Evolutionary conservation across 2,113 vertebrate species (phyloP).

Genomic region (Heloderma charlesbogerti): DNA sequence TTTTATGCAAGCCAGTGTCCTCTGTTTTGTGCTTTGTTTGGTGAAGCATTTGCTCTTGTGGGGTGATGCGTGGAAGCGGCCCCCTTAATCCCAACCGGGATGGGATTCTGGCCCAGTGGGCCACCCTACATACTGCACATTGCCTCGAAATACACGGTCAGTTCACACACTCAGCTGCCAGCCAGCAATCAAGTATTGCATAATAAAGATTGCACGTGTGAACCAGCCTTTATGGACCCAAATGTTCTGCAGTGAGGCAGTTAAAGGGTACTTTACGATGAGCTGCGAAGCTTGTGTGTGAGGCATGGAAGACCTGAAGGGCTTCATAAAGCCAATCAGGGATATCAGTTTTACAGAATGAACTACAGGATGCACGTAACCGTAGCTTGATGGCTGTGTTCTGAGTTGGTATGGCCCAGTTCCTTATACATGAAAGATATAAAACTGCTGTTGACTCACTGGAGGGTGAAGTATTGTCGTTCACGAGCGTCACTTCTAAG

Average conservation of each 20-base stretch:
- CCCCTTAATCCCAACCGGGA: no score
- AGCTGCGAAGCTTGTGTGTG: background rate
- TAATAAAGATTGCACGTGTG: background rate
- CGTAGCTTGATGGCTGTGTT: background rate
- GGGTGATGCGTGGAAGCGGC: no score
- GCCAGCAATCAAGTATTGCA: background rate
- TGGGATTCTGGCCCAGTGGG: no score
- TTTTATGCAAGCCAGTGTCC: no score
- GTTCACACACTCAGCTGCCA: background rate
- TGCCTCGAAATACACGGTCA: no score
- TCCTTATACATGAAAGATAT: no score
- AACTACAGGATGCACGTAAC: background rate
- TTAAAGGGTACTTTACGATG: background rate
- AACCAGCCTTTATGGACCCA: background rate
- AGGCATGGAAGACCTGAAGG: background rate
- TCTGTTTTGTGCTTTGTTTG: no score
- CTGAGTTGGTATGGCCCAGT: no score
- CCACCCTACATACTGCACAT: no score
- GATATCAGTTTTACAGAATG: background rate
- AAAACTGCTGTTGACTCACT: background rate
- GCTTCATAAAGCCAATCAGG: no score
- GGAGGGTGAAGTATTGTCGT: background rate
- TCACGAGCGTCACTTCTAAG: conserved; percentile 62
- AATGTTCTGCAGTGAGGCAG: background rate
- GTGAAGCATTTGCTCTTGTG: no score